Base-by-base conservation (phyloP, 2,888 invertebrate species). In the Xestobium rufovillosum region DNA sequence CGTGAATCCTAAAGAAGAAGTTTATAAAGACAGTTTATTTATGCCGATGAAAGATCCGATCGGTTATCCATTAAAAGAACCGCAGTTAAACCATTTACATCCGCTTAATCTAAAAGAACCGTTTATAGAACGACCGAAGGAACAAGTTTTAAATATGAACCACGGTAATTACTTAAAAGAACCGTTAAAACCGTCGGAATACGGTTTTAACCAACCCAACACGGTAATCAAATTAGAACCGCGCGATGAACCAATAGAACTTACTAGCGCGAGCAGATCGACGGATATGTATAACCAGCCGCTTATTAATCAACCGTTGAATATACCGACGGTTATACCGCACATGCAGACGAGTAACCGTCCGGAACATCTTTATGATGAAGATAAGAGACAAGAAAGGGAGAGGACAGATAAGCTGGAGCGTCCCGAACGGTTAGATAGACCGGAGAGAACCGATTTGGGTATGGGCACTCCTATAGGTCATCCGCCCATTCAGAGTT, bases 401-500 rank as follows among this genome's bases (percentile, higher is more conserved):
- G 45, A 49, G 10, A 38, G 38, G n/a, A 25, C 27, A 16, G 57
- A 59, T 29, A 56, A 56, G 38, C 41, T 59, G 28, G 62, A 62
- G 32, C 43, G 61, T 2, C 56, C 58, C 1, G 62, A 63, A 38
- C 43, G 61, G n/a, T 12, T 58, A 2, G 53, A 55, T n/a, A 31
- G 53, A 23, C 47, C 48, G 0, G 51, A 52, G 31, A 31, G 48
- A 16, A 43, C 43, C 9, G 51, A 53, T 39, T 39, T 48, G 33
- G 30, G 45, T 46, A 34, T 47, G 46, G 8, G 53, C 44, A 68
- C 68, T 25, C 52, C 67, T 19, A 66, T 72, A 4, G 70, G 68
- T 25, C 76, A 76, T 53, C 69, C 75, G 14, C 71, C 76, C 9
- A 61, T 76, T 34, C 67, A 71, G 26, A 73, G 71, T 14, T 57